Conservation (phyloP, 2,888 invertebrate species). For the Dryococelus australis region DNA sequence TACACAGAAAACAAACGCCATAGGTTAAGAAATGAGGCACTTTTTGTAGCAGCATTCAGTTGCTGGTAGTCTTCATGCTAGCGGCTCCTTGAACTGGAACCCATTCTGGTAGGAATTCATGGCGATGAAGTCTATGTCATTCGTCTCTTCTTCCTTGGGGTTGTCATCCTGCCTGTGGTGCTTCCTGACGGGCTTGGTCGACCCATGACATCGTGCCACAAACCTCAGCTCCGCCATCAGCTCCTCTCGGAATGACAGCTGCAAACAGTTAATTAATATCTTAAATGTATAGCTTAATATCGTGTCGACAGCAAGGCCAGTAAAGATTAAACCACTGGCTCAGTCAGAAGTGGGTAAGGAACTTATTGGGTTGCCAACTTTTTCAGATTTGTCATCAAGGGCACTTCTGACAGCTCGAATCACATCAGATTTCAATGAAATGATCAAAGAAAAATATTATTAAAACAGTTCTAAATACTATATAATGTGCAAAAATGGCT, state of each 20-base stretch:
- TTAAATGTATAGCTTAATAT: not conserved
- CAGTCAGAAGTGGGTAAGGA: too few species aligned
- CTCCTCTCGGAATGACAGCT: slow-evolving; percentile 72
- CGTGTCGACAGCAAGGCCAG: too few species aligned
- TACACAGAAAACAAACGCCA: not conserved
- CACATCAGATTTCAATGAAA: too few species aligned
- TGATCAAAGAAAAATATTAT: too few species aligned
- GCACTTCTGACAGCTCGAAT: too few species aligned
- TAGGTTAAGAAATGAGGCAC: not conserved
- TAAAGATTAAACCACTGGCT: too few species aligned
- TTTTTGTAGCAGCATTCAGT: not conserved
- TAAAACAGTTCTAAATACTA: too few species aligned
- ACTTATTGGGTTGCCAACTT: too few species aligned
- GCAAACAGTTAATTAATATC: slow-evolving; percentile 47
- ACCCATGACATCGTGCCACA: slow-evolving; percentile 73
- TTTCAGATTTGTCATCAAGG: too few species aligned
- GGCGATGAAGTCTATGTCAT: slow-evolving; percentile 36
- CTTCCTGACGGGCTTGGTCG: slow-evolving; percentile 71
- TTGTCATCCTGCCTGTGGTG: slow-evolving; percentile 54
- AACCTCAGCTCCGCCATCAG: slow-evolving; percentile 76
- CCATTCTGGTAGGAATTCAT: slow-evolving; percentile 32
- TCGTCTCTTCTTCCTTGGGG: slow-evolving; percentile 55
- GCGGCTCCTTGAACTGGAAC: slow-evolving; percentile 18
- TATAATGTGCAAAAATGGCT: too few species aligned
- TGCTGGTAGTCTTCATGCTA: not conserved